These are phyloP conservation scores for Drosophila sulfurigaster DNA, from an alignment of 1,140 invertebrate genomes.

Conservation along the genomic window DNA sequence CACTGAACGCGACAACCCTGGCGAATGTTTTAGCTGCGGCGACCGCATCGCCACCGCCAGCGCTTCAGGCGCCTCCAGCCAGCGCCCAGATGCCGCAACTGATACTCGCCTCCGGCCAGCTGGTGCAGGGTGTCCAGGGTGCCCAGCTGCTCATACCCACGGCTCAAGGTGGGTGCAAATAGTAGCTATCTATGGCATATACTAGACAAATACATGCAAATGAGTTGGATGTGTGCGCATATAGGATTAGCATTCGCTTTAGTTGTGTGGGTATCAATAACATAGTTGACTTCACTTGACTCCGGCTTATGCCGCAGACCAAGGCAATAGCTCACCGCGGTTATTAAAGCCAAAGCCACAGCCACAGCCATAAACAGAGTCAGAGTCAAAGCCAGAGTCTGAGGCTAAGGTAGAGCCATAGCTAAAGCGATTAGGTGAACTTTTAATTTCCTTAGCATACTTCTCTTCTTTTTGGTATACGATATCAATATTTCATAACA, in stretches of 20 bases:
- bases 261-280: slow-evolving; percentile 68
- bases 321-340: slow-evolving; percentile 21
- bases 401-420: slow-evolving; percentile 28
- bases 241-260: slow-evolving; percentile 49
- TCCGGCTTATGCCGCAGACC: slow-evolving; percentile 36
- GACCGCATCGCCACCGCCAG: slow-evolving; percentile 85
- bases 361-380: not conserved
- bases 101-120: slow-evolving; percentile 95
- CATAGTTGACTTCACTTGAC: slow-evolving; percentile 76
- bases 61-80: slow-evolving; percentile 85
- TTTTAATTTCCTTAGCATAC: slow-evolving; percentile 69
- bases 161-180: slow-evolving; percentile 91
- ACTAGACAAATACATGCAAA: not conserved
- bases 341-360: slow-evolving; percentile 34
- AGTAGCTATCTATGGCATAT: not conserved
- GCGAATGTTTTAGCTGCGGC: slow-evolving; percentile 79
- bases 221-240: slow-evolving; percentile 4
- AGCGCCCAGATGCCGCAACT: slow-evolving; percentile 85
- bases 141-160: slow-evolving; percentile 97
- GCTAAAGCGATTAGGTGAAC: slow-evolving; percentile 68
- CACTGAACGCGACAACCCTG: slow-evolving; percentile 68
- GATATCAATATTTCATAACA: no score
- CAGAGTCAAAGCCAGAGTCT: no score
- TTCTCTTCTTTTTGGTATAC: not conserved
- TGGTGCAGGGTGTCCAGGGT: slow-evolving; percentile 95